Percentiles rank a stretch among this genome's conserved stretches.
phyloP scores from a whole-genome alignment of 2,888 invertebrate genomes.

The Orthosia gracilis region DNA sequence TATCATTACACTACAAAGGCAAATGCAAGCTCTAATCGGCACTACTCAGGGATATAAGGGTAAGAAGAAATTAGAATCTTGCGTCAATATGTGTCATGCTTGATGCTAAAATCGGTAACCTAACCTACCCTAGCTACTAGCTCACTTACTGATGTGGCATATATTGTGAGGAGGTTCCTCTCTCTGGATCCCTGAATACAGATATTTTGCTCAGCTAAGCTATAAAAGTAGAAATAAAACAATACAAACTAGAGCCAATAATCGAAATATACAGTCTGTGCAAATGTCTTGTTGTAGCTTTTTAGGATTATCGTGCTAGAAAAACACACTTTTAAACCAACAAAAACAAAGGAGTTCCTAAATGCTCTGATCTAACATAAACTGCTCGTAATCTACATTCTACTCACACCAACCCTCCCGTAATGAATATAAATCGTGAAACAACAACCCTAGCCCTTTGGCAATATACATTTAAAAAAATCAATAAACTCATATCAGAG shows the following conservation, averaged over 20 bases:
- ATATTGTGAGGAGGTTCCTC: not conserved
- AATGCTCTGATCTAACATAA: conserved; percentile 17
- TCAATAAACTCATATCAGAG: conserved; percentile 86
- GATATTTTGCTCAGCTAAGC: not conserved
- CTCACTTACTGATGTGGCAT: too few species aligned
- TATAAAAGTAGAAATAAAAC: not conserved
- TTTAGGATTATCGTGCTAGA: not conserved
- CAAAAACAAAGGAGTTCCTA: not conserved
- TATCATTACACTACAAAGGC: too few species aligned
- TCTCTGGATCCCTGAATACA: not conserved
- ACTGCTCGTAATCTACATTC: conserved; percentile 50
- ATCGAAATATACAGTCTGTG: too few species aligned
- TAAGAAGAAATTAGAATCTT: too few species aligned
- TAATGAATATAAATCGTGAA: conserved; percentile 89
- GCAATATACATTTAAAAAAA: conserved; percentile 88
- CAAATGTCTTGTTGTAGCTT: not conserved
- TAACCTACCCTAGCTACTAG: too few species aligned
- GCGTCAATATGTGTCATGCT: too few species aligned
- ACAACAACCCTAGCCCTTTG: conserved; percentile 86
- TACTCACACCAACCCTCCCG: conserved; percentile 58
- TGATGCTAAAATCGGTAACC: too few species aligned
- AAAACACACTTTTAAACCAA: too few species aligned
- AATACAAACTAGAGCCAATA: not conserved
- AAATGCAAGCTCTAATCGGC: too few species aligned
- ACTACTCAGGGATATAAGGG: too few species aligned